These are phyloP conservation scores for Anabacerthia variegaticeps DNA, from an alignment of 2,797 vertebrate genomes.

Conservation along the genomic window DNA sequence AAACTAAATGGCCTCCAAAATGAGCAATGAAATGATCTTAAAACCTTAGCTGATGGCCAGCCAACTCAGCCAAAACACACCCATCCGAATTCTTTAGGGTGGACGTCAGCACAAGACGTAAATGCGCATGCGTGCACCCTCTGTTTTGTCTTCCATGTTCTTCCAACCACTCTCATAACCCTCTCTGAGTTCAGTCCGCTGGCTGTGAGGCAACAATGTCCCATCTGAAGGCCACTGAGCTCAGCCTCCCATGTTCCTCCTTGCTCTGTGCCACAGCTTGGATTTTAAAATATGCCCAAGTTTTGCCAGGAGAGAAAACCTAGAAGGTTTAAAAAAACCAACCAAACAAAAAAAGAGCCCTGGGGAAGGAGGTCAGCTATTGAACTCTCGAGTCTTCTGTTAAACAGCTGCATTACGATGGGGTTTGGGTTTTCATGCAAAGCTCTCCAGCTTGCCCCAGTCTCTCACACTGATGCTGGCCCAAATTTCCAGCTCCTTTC, in stretches of 20 bases:
- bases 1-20: neutral
- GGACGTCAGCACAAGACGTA: neutral
- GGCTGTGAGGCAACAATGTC: neutral
- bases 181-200: neutral
- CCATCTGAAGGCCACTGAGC: neutral
- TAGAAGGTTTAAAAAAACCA: neutral
- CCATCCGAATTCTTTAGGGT: neutral
- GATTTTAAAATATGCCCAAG: neutral
- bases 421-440: neutral
- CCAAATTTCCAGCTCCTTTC: neutral
- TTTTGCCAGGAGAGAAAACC: neutral
- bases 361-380: neutral
- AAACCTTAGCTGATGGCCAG: neutral
- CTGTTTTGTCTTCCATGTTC: neutral
- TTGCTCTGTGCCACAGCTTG: neutral
- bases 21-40: neutral
- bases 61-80: neutral
- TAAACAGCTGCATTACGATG: neutral
- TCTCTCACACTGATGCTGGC: neutral
- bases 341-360: neutral
- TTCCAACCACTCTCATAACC: neutral
- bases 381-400: neutral
- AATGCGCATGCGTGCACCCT: accelerated
- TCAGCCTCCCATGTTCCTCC: neutral
- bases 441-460: neutral